phyloP scores from a whole-genome alignment of 1,140 invertebrate species.

The Drosophila pallidifrons region DNA sequence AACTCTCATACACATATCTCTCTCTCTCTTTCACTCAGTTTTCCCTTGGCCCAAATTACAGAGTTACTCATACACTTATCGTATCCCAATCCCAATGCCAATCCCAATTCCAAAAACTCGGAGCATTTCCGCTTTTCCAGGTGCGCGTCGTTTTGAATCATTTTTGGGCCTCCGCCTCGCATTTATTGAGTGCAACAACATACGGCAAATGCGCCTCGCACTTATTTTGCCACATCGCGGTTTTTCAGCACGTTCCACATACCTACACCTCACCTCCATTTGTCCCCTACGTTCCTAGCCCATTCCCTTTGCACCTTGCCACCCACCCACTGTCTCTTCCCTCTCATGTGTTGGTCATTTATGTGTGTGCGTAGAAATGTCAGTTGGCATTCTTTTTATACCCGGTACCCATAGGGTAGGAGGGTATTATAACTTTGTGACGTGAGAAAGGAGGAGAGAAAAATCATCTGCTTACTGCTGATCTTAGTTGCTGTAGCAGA shows the following conservation, averaged over 20 bases:
- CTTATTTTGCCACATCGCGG: constrained; percentile 61
- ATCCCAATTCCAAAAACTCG: neutral
- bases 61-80: constrained; percentile 1
- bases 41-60: constrained; percentile 25
- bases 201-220: constrained; percentile 33
- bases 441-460: no score
- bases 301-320: neutral
- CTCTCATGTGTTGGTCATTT: neutral
- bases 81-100: neutral
- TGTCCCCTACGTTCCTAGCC: no score
- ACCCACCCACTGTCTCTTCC: neutral
- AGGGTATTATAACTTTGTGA: no score
- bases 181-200: constrained; percentile 27
- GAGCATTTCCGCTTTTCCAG: constrained; percentile 16
- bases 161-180: neutral
- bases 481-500: no score
- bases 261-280: neutral
- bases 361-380: constrained; percentile 48
- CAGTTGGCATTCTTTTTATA: constrained; percentile 36
- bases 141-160: constrained; percentile 23
- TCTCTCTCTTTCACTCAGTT: no score
- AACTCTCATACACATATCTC: neutral
- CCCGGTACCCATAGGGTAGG: no score
- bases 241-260: constrained; percentile 68
- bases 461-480: no score